These are phyloP conservation scores for Pteronura brasiliensis DNA, from an alignment of 2,113 vertebrate species.

Conservation along the genomic window DNA sequence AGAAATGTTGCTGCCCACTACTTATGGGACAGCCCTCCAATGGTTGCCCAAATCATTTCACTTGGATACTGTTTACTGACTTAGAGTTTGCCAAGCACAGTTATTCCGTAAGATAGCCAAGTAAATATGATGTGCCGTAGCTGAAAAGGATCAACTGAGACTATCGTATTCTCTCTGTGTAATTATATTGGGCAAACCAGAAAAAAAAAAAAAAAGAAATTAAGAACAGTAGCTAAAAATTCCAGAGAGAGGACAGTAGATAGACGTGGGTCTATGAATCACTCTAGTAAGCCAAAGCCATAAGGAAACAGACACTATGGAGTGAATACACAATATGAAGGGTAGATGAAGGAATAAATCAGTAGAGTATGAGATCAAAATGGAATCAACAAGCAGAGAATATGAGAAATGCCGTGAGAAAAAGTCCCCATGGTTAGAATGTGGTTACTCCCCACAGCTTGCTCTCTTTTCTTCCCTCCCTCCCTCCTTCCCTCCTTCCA, in stretches of 20 bases:
- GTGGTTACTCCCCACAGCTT: background rate
- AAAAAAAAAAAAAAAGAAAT: background rate
- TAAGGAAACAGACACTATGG: background rate
- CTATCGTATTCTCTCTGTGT: background rate
- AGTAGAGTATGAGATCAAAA: background rate
- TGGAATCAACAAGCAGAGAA: background rate
- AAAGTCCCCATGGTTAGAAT: background rate
- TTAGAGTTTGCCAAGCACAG: background rate
- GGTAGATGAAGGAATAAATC: background rate
- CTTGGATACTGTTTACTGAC: background rate
- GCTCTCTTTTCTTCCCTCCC: background rate
- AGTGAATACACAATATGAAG: background rate
- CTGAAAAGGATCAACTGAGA: background rate
- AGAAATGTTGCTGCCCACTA: background rate
- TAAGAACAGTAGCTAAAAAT: background rate
- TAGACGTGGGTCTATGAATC: background rate
- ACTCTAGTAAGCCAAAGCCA: background rate
- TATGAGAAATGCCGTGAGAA: background rate
- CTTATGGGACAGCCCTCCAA: background rate
- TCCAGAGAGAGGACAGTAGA: background rate
- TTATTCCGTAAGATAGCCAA: background rate
- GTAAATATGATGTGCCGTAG: background rate
- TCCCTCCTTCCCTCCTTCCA: background rate
- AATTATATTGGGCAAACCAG: background rate
- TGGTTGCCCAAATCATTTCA: background rate